These are phyloP conservation scores for Terebella lapidaria DNA, from an alignment of 2,888 invertebrate genomes.

Conservation along the genomic window DNA sequence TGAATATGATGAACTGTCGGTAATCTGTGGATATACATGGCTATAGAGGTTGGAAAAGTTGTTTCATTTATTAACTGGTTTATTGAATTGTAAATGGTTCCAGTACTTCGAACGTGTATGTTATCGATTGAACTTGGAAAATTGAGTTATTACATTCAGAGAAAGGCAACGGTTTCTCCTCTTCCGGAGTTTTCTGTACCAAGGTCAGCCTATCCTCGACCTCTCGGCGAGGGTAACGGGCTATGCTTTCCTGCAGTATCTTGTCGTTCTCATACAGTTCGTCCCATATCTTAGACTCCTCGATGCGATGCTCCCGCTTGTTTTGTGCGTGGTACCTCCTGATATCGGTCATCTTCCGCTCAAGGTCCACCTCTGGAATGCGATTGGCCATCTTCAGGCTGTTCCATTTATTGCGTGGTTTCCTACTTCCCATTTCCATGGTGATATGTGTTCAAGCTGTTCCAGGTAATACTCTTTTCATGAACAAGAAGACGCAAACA, in stretches of 20 bases:
- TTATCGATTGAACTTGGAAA: not conserved
- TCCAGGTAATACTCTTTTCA: too few species aligned
- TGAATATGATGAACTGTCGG: not conserved
- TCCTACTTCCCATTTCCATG: too few species aligned
- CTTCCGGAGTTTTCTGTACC: not conserved
- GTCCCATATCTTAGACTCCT: not conserved
- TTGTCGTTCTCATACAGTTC: conserved; percentile 2
- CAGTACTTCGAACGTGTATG: not conserved
- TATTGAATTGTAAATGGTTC: not conserved
- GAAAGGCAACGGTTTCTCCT: not conserved
- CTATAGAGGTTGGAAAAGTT: not conserved
- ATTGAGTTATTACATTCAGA: conserved; percentile 4
- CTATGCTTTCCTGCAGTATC: not conserved
- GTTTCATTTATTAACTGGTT: not conserved
- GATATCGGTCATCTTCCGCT: not conserved
- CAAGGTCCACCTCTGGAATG: conserved; percentile 1
- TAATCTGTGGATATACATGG: not conserved
- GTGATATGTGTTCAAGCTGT: too few species aligned
- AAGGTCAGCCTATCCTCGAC: not conserved
- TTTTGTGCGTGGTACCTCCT: not conserved
- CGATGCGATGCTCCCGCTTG: not conserved
- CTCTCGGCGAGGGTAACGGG: not conserved
- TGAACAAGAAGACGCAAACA: too few species aligned
- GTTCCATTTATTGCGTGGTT: not conserved
- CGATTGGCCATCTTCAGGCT: not conserved